Conservation (phyloP, 2,797 vertebrate genomes). For the Heteromormyrus szaboi region DNA sequence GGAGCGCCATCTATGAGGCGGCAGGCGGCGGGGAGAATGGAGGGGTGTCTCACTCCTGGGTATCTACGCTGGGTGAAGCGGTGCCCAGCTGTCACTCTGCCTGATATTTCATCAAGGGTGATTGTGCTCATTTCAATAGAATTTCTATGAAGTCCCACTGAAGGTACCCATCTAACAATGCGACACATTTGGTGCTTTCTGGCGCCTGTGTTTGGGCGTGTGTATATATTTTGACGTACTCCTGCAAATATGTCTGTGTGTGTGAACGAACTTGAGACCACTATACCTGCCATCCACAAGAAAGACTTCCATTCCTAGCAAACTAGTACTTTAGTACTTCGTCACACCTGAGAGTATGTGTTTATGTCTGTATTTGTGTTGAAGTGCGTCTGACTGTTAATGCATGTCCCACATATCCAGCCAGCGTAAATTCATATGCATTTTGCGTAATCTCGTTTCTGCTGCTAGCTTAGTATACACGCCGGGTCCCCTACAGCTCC, state of each 20-base stretch:
- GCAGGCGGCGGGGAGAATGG: constrained; percentile 26
- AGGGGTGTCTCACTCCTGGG: constrained; percentile 54
- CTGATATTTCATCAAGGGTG: constrained; percentile 52
- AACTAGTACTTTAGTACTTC: background rate
- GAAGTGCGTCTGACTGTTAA: background rate
- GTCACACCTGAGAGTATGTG: background rate
- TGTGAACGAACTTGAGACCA: background rate
- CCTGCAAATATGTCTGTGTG: background rate
- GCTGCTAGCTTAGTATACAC: background rate
- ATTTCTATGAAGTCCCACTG: background rate
- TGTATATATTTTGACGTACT: background rate
- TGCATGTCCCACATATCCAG: background rate
- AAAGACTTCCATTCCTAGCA: background rate
- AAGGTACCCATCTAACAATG: background rate
- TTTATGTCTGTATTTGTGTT: background rate
- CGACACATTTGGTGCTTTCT: background rate
- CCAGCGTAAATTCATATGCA: background rate
- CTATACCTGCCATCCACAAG: background rate
- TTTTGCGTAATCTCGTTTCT: background rate
- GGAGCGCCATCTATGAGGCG: constrained; percentile 8
- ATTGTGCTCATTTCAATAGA: constrained; percentile 59
- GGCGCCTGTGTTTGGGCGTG: background rate
- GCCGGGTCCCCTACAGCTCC: background rate
- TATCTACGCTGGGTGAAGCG: constrained; percentile 58
- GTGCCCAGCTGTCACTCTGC: constrained; percentile 61